These are phyloP conservation scores for Tachysurus fulvidraco DNA, from an alignment of 2,113 vertebrate genomes.

Conservation along the genomic window DNA sequence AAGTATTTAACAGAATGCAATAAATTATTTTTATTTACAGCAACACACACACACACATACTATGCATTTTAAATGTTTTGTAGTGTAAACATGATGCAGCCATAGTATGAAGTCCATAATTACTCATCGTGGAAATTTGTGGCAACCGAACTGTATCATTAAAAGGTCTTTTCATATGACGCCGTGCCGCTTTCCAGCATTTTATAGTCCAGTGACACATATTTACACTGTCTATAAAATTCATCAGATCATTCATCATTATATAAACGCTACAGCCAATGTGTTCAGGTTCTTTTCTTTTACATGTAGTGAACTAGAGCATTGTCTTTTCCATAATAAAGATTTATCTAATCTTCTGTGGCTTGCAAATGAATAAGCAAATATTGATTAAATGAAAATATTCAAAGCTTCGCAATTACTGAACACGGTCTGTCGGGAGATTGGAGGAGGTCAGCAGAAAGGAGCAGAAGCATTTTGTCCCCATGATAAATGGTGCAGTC, in stretches of 20 bases:
- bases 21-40: background rate
- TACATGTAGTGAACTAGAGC: background rate
- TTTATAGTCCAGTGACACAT: slow-evolving; percentile 59
- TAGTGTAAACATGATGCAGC: slow-evolving; percentile 45
- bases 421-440: slow-evolving; percentile 84
- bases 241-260: slow-evolving; percentile 50
- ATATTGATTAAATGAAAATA: slow-evolving; percentile 76
- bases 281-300: slow-evolving; percentile 27
- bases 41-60: background rate
- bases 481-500: slow-evolving; percentile 85
- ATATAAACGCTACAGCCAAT: slow-evolving; percentile 64
- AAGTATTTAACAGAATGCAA: background rate
- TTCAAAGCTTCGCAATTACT: slow-evolving; percentile 73
- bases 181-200: slow-evolving; percentile 58
- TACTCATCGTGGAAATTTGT: slow-evolving; percentile 58
- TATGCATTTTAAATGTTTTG: background rate
- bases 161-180: slow-evolving; percentile 69
- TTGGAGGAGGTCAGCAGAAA: slow-evolving; percentile 80
- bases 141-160: slow-evolving; percentile 60
- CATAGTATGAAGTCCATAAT: slow-evolving; percentile 61
- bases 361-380: slow-evolving; percentile 65
- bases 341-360: slow-evolving; percentile 20
- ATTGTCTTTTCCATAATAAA: background rate
- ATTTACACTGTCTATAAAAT: slow-evolving; percentile 47
- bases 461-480: slow-evolving; percentile 83